Evolutionary conservation across 2,113 vertebrate species (phyloP).

Genomic region (Neopipo cinnamomea): DNA sequence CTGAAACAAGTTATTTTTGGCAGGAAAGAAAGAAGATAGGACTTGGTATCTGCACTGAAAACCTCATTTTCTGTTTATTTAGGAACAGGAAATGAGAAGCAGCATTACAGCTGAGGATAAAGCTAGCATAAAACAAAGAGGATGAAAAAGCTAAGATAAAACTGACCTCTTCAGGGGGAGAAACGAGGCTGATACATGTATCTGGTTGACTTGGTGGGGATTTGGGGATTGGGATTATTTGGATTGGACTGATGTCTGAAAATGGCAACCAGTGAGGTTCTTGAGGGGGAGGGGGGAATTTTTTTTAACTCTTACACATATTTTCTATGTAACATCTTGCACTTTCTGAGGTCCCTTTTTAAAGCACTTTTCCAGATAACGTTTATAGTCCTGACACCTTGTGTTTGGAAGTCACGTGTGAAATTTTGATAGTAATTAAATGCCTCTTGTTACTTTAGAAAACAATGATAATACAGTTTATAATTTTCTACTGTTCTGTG

Average conservation of each 20-base stretch:
- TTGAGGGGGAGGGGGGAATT: neutral
- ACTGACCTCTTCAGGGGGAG: neutral
- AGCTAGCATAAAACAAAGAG: neutral
- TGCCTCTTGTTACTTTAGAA: neutral
- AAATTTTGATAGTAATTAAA: neutral
- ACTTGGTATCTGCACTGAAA: neutral
- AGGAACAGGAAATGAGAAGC: neutral
- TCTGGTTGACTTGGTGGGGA: neutral
- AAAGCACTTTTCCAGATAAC: neutral
- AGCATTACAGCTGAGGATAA: neutral
- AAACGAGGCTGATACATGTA: neutral
- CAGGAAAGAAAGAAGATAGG: neutral
- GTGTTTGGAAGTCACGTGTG: neutral
- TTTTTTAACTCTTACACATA: neutral
- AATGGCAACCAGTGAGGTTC: neutral
- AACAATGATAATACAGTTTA: neutral
- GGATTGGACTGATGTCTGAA: neutral
- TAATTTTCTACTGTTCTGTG: neutral
- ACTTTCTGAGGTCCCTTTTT: neutral
- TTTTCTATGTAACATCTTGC: neutral
- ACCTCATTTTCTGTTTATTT: constrained; percentile 6
- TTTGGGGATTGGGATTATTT: neutral
- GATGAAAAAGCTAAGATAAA: neutral
- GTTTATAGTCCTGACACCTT: neutral
- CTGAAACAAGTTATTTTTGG: constrained; percentile 18